Evolutionary conservation across 2,797 vertebrate genomes (phyloP).

Genomic region (Diglossa cyanea): DNA sequence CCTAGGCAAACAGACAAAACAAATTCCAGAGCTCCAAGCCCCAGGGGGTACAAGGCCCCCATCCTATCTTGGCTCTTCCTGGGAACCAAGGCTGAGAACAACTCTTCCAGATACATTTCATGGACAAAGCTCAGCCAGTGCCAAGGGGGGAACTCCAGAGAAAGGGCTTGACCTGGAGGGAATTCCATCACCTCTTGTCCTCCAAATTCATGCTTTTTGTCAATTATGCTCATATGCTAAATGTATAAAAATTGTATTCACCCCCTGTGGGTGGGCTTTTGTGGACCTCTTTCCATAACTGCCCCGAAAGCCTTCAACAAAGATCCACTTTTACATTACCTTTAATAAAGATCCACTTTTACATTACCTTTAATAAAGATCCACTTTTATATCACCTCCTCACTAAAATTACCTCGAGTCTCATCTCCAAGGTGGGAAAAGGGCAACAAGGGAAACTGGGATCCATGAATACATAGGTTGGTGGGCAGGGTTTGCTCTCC

Average conservation of each 20-base stretch:
- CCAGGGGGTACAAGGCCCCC: too few species aligned
- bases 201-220: background rate
- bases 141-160: background rate
- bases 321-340: background rate
- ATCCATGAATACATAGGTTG: background rate
- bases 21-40: background rate
- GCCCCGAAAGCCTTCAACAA: background rate
- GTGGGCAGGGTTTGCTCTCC: background rate
- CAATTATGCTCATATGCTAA: background rate
- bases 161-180: background rate
- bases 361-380: too few species aligned
- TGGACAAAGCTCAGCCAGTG: background rate
- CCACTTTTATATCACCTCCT: background rate
- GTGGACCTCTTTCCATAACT: background rate
- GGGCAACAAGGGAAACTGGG: background rate
- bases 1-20: background rate
- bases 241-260: background rate
- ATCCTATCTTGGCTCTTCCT: fast-evolving
- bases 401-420: background rate
- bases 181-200: background rate
- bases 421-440: background rate
- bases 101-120: background rate
- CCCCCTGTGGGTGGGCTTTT: background rate
- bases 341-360: background rate
- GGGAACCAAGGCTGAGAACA: background rate